Percentiles rank a stretch among this genome's conserved stretches.
These are phyloP conservation scores for Macrosteles quadrilineatus DNA, from an alignment of 1,140 invertebrate genomes.

Conservation along the genomic window DNA sequence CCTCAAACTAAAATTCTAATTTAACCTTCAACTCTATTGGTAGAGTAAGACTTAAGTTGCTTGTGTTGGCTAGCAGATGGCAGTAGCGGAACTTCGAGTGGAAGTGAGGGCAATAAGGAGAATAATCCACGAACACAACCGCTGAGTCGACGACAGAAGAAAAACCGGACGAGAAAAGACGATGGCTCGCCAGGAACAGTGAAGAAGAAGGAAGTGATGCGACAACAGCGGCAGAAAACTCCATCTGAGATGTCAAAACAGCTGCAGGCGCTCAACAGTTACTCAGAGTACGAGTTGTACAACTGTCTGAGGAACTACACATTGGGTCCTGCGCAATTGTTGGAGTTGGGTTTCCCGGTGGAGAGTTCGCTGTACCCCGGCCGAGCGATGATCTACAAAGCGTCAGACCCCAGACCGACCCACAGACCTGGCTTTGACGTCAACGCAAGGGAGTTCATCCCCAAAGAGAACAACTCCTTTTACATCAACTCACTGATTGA, in stretches of 20 bases:
- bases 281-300: slow-evolving; percentile 49
- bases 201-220: slow-evolving; percentile 35
- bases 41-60: slow-evolving; percentile 5
- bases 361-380: slow-evolving; percentile 60
- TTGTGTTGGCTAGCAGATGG: slow-evolving; percentile 36
- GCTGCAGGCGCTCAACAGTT: slow-evolving; percentile 48
- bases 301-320: slow-evolving; percentile 59
- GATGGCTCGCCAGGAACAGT: slow-evolving; percentile 40
- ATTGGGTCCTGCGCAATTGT: slow-evolving; percentile 63
- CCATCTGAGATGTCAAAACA: slow-evolving; percentile 30
- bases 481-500: slow-evolving; percentile 45
- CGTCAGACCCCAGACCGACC: slow-evolving; percentile 29
- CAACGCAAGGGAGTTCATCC: slow-evolving; percentile 66
- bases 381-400: slow-evolving; percentile 62
- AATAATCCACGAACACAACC: slow-evolving; percentile 42
- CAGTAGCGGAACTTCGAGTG: slow-evolving; percentile 43
- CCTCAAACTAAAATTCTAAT: not conserved
- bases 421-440: slow-evolving; percentile 54
- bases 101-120: slow-evolving; percentile 46
- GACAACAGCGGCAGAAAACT: slow-evolving; percentile 14
- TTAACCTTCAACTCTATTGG: no score
- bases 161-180: slow-evolving; percentile 51
- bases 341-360: slow-evolving; percentile 71
- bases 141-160: slow-evolving; percentile 51
- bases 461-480: slow-evolving; percentile 43